Base-by-base conservation (phyloP, 2,113 vertebrate genomes). In the Colinus virginianus region DNA sequence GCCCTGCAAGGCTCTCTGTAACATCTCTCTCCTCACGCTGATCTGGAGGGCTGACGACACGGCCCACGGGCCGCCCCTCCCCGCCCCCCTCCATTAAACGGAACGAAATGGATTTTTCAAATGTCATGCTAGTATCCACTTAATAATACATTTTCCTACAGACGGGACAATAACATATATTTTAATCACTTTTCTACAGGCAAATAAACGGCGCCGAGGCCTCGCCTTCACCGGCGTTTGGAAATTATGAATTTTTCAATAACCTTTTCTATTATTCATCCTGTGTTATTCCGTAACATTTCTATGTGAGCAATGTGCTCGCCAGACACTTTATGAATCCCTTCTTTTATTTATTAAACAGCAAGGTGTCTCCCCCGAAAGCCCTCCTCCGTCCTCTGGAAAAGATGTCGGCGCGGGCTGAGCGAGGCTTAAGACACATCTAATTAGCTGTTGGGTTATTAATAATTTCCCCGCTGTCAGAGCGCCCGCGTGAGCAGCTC, bases 231-330 rank as follows among this genome's bases (percentile, higher is more conserved):
- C 97, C 93, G 97, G 96, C 81, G 97, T 97, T 97, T 98, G 97
- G 98, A 98, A 98, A 98, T 98, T 97, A 98, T 98, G 96, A 98
- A 98, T 98, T 98, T 99, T 98, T 98, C 97, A 99, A 98, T 98
- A 98, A 98, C 96, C 98, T 98, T 96, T 98, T 99, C 97, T 98
- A 99, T 98, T 99, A 99, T 99, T 99, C 98, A 99, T 98, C 96
- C 96, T 92, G 96, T 98, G 98, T 98, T 98, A 98, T 98, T 98
- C 98, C 90, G 96, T 97, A 98, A 98, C 98, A 98, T 98, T 99
- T 98, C 97, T 97, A 97, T 90, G 97, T 97, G 98, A 97, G 96
- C 92, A 96, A 97, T 98, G 97, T 95, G 98, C 97, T 98, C 97
- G 97, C 96, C 96, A 96, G 96, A 93, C 96, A 97, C 97, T 98